phyloP scores from a whole-genome alignment of 2,113 vertebrate species.

The Chauna torquata region DNA sequence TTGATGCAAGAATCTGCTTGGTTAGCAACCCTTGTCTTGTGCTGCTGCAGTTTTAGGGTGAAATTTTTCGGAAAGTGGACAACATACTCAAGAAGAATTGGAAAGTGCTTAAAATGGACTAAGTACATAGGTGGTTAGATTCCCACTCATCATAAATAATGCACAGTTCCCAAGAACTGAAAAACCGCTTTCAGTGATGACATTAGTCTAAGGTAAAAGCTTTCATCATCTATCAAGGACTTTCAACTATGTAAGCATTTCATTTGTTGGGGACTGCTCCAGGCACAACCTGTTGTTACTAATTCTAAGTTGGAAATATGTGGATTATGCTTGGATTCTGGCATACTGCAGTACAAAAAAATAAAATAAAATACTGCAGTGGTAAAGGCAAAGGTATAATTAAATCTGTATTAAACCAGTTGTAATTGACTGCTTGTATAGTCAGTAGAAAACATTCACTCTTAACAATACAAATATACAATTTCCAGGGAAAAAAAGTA shows the following conservation, averaged over 20 bases:
- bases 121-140: conserved; percentile 30
- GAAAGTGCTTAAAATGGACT: conserved; percentile 29
- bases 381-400: conserved; percentile 39
- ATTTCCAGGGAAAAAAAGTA: conserved; percentile 13
- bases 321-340: conserved; percentile 27
- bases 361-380: neutral
- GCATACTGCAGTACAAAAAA: neutral
- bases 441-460: conserved; percentile 33
- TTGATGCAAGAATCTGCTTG: conserved; percentile 47
- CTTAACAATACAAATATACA: conserved; percentile 50
- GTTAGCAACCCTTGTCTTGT: conserved; percentile 49
- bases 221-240: conserved; percentile 21
- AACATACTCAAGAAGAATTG: neutral
- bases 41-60: conserved; percentile 11
- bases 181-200: conserved; percentile 26
- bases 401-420: conserved; percentile 35
- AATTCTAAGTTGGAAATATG: neutral
- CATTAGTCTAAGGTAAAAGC: neutral
- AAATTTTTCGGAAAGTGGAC: conserved; percentile 22
- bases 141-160: conserved; percentile 27
- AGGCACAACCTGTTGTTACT: neutral
- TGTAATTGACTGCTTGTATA: conserved; percentile 34
- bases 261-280: conserved; percentile 21
- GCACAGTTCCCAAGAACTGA: conserved; percentile 33
- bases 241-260: conserved; percentile 2